Base-by-base conservation (phyloP, 2,113 vertebrate species). In the Turdus rufiventris region DNA sequence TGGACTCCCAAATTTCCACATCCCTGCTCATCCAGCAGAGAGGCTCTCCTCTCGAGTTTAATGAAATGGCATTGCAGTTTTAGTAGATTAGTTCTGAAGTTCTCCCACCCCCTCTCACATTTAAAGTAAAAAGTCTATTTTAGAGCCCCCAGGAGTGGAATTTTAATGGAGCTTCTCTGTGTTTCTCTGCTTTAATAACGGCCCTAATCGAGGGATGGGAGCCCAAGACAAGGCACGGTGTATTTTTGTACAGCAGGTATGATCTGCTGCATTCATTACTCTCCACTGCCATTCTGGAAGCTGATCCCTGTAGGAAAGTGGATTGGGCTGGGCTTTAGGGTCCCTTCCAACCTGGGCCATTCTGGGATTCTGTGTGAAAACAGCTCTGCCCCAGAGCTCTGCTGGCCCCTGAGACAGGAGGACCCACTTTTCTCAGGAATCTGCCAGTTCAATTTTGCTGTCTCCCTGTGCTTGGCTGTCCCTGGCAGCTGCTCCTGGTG, bases 401-500 rank as follows among this genome's bases (percentile, higher is more conserved):
- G 33, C 72, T 42, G 63, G 48, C 10, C 29, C 28, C 56, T 40
- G 56, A 13, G 45, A 8, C 89, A 29, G 62, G 24, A 74, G 40
- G 12, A 31, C 1, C 8, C 8, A 2, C 56, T n/a, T 58, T 43
- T 31, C 25, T 57, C 51, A 21, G 48, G n/a, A 45, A 73, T 33
- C 25, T 6, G 0, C 26, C 67, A 19, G 67, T 15, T 5, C 50
- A 2, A 1, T 3, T 18, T 11, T 45, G 28, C 36, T 18, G 5
- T 14, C 16, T 53, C n/a, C 56, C 45, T 2, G 18, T 10, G 4
- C 65, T 2, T 1, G 3, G 61, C 65, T 67, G 57, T 72, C 25
- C 13, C 1, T 0, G 4, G 70, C 77, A 15, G 38, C 21, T 2
- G 31, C 60, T 54, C 5, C 0, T 11, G 1, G 9, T 2, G 31